These are phyloP conservation scores for Phortica okadai DNA, from an alignment of 2,888 invertebrate genomes.

Conservation along the genomic window DNA sequence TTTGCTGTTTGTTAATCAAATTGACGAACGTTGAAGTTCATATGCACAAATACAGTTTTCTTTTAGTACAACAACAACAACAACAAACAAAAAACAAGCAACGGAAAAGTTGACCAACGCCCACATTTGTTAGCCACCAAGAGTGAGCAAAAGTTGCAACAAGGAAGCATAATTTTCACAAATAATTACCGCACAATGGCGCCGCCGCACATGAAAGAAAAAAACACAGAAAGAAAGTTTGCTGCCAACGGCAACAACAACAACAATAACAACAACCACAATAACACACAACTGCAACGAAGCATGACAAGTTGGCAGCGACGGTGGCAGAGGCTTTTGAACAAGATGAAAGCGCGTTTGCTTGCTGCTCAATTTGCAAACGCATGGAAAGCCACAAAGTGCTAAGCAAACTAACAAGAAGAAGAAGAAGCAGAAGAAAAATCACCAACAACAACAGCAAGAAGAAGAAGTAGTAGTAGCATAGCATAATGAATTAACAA, in stretches of 20 bases:
- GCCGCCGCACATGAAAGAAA: constrained; percentile 38
- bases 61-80: not conserved
- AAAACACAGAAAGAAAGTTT: constrained; percentile 53
- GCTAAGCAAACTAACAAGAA: not conserved
- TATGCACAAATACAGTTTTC: not conserved
- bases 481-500: not conserved
- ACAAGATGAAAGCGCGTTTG: not conserved
- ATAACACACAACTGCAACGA: not conserved
- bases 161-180: constrained; percentile 73
- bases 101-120: not conserved
- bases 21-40: not conserved
- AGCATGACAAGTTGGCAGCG: not conserved
- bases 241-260: constrained; percentile 49
- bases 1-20: not conserved
- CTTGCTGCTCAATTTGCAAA: not conserved
- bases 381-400: not conserved
- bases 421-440: not conserved
- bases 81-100: not conserved
- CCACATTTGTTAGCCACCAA: too few relatives aligned
- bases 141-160: constrained; percentile 49
- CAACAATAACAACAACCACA: constrained; percentile 7
- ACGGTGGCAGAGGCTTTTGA: not conserved
- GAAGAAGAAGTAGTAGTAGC: too few relatives aligned
- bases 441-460: too few relatives aligned
- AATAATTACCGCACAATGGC: constrained; percentile 71